These are phyloP conservation scores for Anas flavirostris DNA, from an alignment of 2,797 vertebrate genomes.

Conservation along the genomic window DNA sequence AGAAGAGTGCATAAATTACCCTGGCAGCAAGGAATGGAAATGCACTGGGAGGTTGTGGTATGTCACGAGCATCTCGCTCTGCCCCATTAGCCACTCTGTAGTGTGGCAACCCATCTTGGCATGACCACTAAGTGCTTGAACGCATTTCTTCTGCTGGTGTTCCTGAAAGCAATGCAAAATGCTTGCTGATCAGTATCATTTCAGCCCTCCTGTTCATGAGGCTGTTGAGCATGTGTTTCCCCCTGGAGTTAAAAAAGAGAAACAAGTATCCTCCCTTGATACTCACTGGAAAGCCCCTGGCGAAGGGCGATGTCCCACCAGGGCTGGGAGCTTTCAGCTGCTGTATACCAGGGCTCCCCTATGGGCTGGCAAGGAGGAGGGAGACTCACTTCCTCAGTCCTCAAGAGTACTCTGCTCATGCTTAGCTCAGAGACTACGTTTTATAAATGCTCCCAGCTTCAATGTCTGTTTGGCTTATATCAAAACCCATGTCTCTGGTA, in stretches of 20 bases:
- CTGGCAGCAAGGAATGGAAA: background rate
- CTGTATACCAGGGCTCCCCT: background rate
- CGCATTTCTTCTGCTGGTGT: accelerated
- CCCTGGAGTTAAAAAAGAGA: background rate
- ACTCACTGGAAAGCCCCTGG: background rate
- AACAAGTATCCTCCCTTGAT: background rate
- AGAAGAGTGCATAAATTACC: background rate
- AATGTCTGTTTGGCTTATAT: background rate
- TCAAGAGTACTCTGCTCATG: background rate
- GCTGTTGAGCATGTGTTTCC: background rate
- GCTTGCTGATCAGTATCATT: background rate
- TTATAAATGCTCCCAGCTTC: background rate
- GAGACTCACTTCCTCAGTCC: background rate
- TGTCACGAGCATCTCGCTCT: background rate
- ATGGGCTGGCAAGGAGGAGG: background rate
- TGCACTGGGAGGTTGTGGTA: accelerated
- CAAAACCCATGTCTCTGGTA: background rate
- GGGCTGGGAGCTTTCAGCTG: background rate
- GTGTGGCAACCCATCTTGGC: accelerated
- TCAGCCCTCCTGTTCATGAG: background rate
- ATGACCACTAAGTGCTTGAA: accelerated
- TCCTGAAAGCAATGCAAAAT: background rate
- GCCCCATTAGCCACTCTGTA: accelerated
- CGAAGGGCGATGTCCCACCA: accelerated
- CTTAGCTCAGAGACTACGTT: background rate